phyloP scores from a whole-genome alignment of 2,113 vertebrate species.

The Corynorhinus townsendii region DNA sequence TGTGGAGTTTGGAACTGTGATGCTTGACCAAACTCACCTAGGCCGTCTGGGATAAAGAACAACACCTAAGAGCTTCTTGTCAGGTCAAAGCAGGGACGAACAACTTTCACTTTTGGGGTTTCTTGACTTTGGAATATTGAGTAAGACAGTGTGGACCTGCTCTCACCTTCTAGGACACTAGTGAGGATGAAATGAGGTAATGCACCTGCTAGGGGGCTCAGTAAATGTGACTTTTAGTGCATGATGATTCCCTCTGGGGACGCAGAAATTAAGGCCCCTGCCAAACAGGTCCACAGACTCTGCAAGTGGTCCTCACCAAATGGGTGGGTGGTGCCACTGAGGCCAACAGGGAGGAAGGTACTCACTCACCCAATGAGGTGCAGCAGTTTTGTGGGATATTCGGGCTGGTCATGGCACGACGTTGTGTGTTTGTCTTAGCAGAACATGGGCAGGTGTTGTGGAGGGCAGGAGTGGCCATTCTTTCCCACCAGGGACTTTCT shows the following conservation, averaged over 20 bases:
- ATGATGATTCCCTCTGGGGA: neutral
- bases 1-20: neutral
- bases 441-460: neutral
- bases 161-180: too few species aligned
- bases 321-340: neutral
- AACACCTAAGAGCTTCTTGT: neutral
- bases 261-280: neutral
- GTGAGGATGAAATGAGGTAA: neutral
- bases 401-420: neutral
- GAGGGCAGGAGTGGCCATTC: neutral
- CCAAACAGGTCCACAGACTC: neutral
- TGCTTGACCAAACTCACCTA: neutral
- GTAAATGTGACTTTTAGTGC: neutral
- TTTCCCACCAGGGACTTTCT: neutral
- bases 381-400: neutral
- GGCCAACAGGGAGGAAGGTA: neutral
- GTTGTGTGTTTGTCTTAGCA: neutral
- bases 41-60: neutral
- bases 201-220: neutral
- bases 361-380: neutral
- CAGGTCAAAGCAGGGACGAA: neutral
- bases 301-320: neutral
- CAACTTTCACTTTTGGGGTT: neutral
- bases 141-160: neutral
- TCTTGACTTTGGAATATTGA: neutral